Base-by-base conservation (phyloP, 2,888 invertebrate genomes). In the Deroplatys truncata region DNA sequence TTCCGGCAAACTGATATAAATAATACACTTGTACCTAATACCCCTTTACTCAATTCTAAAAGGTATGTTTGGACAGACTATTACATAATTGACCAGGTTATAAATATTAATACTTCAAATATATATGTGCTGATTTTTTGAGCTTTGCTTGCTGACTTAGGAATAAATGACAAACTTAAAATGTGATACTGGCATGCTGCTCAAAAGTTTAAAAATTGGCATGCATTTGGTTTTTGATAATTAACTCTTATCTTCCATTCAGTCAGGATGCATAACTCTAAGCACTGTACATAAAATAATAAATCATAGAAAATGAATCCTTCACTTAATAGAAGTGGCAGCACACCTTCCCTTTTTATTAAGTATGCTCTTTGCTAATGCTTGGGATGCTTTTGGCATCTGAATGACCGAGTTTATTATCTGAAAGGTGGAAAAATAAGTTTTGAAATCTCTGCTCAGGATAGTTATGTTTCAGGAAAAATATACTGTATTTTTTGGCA, bases 141-240 rank as follows among this genome's bases (percentile, higher is more conserved):
- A 86, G 82, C 16, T 86, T 28, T 86, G 86, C 82, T 82, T 86
- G 82, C 86, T 86, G 86, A 86, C 82, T 86, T 82, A 29, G 82
- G 86, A 72, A 72, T 25, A 72, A 72, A 20, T 72, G 56, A 72
- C 56, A 72, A 72, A 72, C 56, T 20, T 72, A 72, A 20, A 72
- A 72, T 72, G 56, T 72, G 56, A 72, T 72, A 72, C 16, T 72
- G 56, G 56, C 49, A 72, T 72, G 82, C 56, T 86, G 86, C 86
- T 86, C 86, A 86, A 86, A 86, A 25, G 56, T 86, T 82, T 49
- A 86, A 86, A 29, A 82, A 72, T 72, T 72, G 82, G 82, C 86
- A 86, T 86, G 82, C 86, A 13, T 16, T 86, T 86, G 31, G 29
- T 25, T 20, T 86, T 86, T 82, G 86, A 56, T 86, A 86, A 82